A percentile compares a stretch with the other conserved stretches of the same genome.
phyloP scores from a whole-genome alignment of 2,113 vertebrate species.

The Tor tambroides region DNA sequence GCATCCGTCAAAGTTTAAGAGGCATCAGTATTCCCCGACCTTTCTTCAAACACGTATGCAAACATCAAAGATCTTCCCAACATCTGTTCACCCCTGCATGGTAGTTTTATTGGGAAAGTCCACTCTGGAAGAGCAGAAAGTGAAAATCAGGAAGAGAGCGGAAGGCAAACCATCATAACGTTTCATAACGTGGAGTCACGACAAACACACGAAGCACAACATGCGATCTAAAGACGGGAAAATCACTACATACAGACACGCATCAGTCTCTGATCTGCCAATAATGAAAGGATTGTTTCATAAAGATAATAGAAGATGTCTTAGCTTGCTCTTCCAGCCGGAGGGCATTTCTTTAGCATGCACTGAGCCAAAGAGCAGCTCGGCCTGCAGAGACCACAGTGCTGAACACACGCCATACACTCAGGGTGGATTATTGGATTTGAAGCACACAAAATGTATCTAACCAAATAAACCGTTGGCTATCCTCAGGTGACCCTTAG shows the following conservation, averaged over 20 bases:
- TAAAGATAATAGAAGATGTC: neutral
- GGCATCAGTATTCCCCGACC: neutral
- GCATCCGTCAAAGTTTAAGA: neutral
- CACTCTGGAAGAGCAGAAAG: neutral
- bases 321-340: neutral
- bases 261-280: constrained; percentile 14
- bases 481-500: neutral
- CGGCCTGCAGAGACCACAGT: neutral
- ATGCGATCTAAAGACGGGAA: neutral
- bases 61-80: constrained; percentile 1
- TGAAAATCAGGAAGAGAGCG: neutral
- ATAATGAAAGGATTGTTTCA: constrained; percentile 5
- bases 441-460: neutral
- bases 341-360: neutral
- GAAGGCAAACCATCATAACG: neutral
- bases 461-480: neutral
- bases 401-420: neutral
- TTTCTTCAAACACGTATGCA: neutral
- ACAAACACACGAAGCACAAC: neutral
- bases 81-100: neutral
- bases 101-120: neutral
- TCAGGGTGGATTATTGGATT: neutral
- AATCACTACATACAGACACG: too few relatives aligned
- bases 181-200: neutral
- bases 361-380: neutral